A percentile compares a stretch with the other conserved stretches of the same genome.
These are phyloP conservation scores for Buceros bicornis DNA, from an alignment of 2,797 vertebrate genomes.

Conservation along the genomic window DNA sequence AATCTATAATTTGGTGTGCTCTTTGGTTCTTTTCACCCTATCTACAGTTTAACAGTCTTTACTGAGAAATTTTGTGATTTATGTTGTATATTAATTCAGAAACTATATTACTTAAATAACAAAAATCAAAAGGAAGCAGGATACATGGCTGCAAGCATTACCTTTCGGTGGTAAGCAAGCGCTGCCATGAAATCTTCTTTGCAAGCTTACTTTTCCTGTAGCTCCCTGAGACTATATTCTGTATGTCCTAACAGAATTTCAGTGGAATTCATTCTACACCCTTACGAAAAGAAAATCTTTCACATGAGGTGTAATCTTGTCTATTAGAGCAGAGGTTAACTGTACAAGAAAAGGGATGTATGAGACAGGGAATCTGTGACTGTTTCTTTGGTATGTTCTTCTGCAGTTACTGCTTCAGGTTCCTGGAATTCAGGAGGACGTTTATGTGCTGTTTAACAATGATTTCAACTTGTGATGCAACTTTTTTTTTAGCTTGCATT, in stretches of 20 bases:
- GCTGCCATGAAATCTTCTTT: background rate
- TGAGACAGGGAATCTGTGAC: background rate
- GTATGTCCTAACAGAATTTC: background rate
- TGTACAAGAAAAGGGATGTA: background rate
- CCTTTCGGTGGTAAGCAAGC: background rate
- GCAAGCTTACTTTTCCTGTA: background rate
- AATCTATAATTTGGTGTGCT: background rate
- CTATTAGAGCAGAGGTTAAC: background rate
- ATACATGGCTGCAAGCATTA: background rate
- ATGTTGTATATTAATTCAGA: background rate
- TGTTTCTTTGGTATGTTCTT: background rate
- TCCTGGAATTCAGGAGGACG: background rate
- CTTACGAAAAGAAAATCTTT: background rate
- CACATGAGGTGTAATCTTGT: background rate
- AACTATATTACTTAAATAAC: background rate
- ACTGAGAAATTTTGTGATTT: background rate
- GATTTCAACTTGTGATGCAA: background rate
- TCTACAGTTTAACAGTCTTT: background rate
- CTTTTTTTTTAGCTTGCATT: background rate
- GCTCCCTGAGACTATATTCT: background rate
- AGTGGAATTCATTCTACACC: background rate
- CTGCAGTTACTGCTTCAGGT: background rate
- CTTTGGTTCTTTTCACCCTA: background rate
- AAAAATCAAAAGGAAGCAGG: background rate
- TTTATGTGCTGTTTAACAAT: background rate